Base-by-base conservation (phyloP, 23 tunicate genomes). In the Clavelina lepadiformis region DNA sequence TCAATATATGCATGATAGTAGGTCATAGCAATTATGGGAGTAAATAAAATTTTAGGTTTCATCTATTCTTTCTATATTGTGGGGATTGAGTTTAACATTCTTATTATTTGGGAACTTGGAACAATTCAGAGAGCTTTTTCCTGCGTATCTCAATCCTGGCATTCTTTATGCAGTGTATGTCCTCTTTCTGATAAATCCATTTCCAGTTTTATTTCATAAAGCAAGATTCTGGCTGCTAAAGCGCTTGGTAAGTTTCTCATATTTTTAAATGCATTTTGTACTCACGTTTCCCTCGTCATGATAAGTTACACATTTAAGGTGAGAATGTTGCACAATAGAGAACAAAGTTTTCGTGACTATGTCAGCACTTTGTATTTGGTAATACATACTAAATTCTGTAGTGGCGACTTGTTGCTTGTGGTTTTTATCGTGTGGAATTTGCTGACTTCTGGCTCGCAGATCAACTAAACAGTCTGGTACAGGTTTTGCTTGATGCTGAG, bases 371-470 rank as follows among this genome's bases (percentile, higher is more conserved):
- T n/a, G n/a, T n/a, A n/a, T n/a, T n/a, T n/a, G n/a, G n/a, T n/a
- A n/a, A n/a, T n/a, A n/a, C n/a, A n/a, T n/a, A n/a, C n/a, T n/a
- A 8, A 24, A 27, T 20, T 49, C 15, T 8, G n/a, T 59, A 71
- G 79, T 93, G 98, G 98, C 69, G 98, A 22, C 50, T 93, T 21
- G 35, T 93, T 53, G 93, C 93, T 32, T 85, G 93, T 74, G 98
- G 98, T 5, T 83, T 79, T 55, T 93, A 84, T 41, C 88, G 82
- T 0, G 98, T 93, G 28, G 82, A 78, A 31, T 93, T 93, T 63
- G 98, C 98, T 41, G 98, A 93, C 61, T 93, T 93, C 71, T 93
- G 98, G 98, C 70, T 93, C 35, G 98, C 98, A 11, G 98, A 93
- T 74, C 98, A 93, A 33, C 36, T 93, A 46, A 93, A 73, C 65